Conservation (phyloP, 2,888 invertebrate species). For the Cephonodes hylas region DNA sequence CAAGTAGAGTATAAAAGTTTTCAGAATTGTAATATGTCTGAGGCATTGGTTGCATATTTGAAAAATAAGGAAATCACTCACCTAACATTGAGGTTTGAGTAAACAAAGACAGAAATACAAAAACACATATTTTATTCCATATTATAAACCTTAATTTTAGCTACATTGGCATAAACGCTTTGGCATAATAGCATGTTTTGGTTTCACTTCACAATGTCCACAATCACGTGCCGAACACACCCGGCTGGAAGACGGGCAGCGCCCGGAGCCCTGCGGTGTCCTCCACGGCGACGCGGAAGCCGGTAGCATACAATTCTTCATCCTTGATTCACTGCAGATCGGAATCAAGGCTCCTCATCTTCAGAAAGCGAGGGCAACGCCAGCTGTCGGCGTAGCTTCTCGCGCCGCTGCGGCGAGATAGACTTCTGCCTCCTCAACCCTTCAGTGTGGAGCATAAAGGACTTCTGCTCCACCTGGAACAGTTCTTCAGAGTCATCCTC, state of each 20-base stretch:
- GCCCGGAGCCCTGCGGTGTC: conserved; percentile 5
- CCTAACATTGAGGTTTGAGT: background rate
- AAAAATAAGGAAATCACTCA: background rate
- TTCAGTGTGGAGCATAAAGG: conserved; percentile 58
- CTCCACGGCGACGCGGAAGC: conserved; percentile 28
- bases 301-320: conserved; percentile 59
- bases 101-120: conserved; percentile 12
- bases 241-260: conserved; percentile 4
- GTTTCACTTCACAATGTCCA: conserved; percentile 45
- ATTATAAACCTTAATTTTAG: conserved; percentile 34
- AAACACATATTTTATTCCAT: conserved; percentile 15
- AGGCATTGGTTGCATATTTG: background rate
- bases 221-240: conserved; percentile 14
- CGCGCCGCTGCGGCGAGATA: conserved; percentile 63
- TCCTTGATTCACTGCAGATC: conserved; percentile 39
- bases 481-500: conserved; percentile 62
- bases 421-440: conserved; percentile 69
- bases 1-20: background rate
- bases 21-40: background rate
- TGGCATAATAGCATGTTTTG: conserved; percentile 39
- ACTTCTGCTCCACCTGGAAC: conserved; percentile 52
- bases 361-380: conserved; percentile 73
- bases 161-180: conserved; percentile 46
- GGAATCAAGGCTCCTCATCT: conserved; percentile 73
- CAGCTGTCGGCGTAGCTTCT: conserved; percentile 62